Conservation (phyloP, 23 tunicate genomes). For the Aplidium turbinatum region DNA sequence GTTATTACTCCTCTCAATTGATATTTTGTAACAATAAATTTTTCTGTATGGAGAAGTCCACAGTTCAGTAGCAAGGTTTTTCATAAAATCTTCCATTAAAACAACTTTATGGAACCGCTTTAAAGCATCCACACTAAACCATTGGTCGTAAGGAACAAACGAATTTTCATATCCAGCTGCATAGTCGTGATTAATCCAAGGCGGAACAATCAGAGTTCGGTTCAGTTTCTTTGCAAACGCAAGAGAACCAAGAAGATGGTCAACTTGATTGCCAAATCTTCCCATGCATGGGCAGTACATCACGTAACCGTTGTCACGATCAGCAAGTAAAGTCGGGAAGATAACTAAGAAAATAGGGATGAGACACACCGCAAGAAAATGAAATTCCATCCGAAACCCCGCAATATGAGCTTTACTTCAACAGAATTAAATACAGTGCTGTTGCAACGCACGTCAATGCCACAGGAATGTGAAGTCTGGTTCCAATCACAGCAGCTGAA, state of each 20-base stretch:
- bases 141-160: conserved; percentile 44
- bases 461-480: conserved; percentile 91
- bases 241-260: conserved; percentile 82
- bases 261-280: conserved; percentile 87
- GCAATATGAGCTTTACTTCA: too few relatives aligned
- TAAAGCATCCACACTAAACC: conserved; percentile 62
- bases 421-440: conserved; percentile 45
- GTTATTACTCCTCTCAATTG: conserved; percentile 63
- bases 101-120: conserved; percentile 57
- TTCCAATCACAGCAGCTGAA: conserved; percentile 94
- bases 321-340: neutral
- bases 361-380: too few relatives aligned
- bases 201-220: conserved; percentile 82
- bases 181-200: conserved; percentile 56
- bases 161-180: conserved; percentile 1
- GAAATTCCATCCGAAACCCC: too few relatives aligned
- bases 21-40: conserved; percentile 56
- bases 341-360: too few relatives aligned
- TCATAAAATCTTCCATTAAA: conserved; percentile 72
- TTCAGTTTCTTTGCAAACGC: conserved; percentile 75
- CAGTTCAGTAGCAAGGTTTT: conserved; percentile 49
- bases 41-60: conserved; percentile 64
- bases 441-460: conserved; percentile 72
- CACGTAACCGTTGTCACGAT: conserved; percentile 68
- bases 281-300: conserved; percentile 98